Base-by-base conservation (phyloP, 2,888 invertebrate species). In the Caenorhabditis virilis region DNA sequence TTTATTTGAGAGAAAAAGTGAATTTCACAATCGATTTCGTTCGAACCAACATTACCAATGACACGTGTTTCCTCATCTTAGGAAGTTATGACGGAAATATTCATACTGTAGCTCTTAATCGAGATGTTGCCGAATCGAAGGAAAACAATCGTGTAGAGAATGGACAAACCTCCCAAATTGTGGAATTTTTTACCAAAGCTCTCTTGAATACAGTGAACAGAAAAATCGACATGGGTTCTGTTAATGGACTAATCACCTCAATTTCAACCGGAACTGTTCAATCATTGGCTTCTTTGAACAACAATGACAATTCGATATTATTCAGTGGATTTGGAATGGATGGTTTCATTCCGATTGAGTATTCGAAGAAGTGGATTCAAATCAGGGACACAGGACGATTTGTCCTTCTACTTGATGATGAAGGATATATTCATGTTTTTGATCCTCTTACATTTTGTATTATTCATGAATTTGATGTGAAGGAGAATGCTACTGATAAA, bases 61-160 rank as follows among this genome's bases (percentile, higher is more conserved):
- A 43, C 1, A 26, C 39, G 4, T 63, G 63, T 46, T 41, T 43
- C 6, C 23, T 58, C 27, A 58, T 48, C 13, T 54, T 63, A 22
- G 58, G 54, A 38, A 63, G 53, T 25, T 46, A 39, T 9, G 22
- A 42, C 2, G 57, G 57, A 2, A 26, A 57, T 7, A 48, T 48
- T 46, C 18, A 30, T 23, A 50, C 49, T 0, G 25, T 53, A 1
- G 25, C 20, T 27, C 18, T 63, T 33, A 45, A 57, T 41, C 46
- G 53, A 26, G 48, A 49, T 15, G 58, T 63, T 4, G 58, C 57
- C 22, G 39, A 41, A 15, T 4, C 41, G 15, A 57, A 63, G 16
- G 57, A 54, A 41, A 54, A 26, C 20, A 63, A 63, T 50, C 54
- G 53, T n/a, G n/a, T n/a, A n/a, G n/a, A n/a, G n/a, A n/a, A n/a